Evolutionary conservation across 2,888 invertebrate genomes (phyloP).

Genomic region (Leptura quadrifasciata): DNA sequence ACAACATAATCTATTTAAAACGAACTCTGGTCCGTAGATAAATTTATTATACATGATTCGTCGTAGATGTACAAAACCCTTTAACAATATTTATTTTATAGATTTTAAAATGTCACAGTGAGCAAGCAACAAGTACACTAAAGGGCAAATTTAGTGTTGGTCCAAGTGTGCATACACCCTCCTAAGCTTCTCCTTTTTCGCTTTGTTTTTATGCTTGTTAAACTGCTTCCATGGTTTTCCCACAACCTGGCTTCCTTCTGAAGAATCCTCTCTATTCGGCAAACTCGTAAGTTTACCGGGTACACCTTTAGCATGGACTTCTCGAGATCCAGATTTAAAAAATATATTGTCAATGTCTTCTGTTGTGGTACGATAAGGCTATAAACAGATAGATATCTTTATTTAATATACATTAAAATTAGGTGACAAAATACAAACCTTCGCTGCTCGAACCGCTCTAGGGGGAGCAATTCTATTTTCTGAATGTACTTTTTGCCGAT

Average conservation of each 20-base stretch:
- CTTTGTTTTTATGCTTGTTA: slow-evolving; percentile 91
- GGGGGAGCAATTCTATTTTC: slow-evolving; percentile 75
- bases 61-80: no score
- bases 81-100: no score
- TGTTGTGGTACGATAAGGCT: slow-evolving; percentile 70
- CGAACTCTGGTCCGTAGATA: no score
- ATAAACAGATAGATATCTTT: no score
- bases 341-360: slow-evolving; percentile 80
- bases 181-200: slow-evolving; percentile 94
- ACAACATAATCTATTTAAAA: no score
- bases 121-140: background rate
- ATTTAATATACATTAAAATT: no score
- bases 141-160: slow-evolving; percentile 77
- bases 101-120: background rate
- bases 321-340: slow-evolving; percentile 73
- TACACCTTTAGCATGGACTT: slow-evolving; percentile 69
- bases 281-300: slow-evolving; percentile 31
- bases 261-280: background rate
- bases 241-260: background rate
- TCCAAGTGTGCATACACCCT: slow-evolving; percentile 90
- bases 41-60: no score
- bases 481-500: slow-evolving; percentile 70
- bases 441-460: slow-evolving; percentile 76
- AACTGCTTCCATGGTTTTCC: slow-evolving; percentile 86
- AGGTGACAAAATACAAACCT: slow-evolving; percentile 72